Percentiles rank a stretch among this genome's conserved stretches.
These are phyloP conservation scores for Thereva unica DNA, from an alignment of 2,888 invertebrate genomes.

Conservation along the genomic window DNA sequence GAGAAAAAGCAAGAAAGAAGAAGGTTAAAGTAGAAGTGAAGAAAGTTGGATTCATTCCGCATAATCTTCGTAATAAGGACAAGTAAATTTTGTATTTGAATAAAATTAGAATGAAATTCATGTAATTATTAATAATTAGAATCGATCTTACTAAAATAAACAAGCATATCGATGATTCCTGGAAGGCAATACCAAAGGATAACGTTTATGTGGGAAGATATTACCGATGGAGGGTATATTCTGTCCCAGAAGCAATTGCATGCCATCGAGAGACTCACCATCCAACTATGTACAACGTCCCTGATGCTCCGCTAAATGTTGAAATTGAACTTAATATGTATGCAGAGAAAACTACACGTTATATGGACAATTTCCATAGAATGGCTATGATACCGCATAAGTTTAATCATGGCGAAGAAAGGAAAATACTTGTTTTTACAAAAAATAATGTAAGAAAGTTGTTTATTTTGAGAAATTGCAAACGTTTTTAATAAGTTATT, in stretches of 20 bases:
- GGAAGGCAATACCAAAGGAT: conserved; percentile 63
- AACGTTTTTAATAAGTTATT: not conserved
- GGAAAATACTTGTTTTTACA: conserved; percentile 74
- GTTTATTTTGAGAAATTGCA: not conserved
- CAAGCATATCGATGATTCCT: conserved; percentile 66
- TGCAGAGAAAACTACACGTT: conserved; percentile 62
- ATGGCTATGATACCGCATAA: conserved; percentile 69
- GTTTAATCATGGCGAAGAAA: conserved; percentile 71
- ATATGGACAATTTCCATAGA: conserved; percentile 69
- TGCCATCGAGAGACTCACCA: conserved; percentile 81
- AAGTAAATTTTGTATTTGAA: conserved; percentile 52
- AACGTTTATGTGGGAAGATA: conserved; percentile 66
- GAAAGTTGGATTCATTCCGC: conserved; percentile 76
- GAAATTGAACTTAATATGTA: conserved; percentile 81
- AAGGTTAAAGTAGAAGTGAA: conserved; percentile 77
- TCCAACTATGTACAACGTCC: conserved; percentile 78
- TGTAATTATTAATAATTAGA: conserved; percentile 48
- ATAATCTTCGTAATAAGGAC: conserved; percentile 66
- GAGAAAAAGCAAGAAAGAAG: conserved; percentile 74
- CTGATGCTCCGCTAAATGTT: conserved; percentile 71
- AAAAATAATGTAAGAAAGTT: conserved; percentile 62
- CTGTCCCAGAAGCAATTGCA: conserved; percentile 75
- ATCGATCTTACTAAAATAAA: conserved; percentile 57
- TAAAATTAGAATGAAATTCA: conserved; percentile 42
- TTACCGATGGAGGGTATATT: conserved; percentile 66